Evolutionary conservation across 2,797 vertebrate genomes (phyloP), one percentile per base, ranked within the genome.

Genomic region (Acanthurus lineatus): DNA sequence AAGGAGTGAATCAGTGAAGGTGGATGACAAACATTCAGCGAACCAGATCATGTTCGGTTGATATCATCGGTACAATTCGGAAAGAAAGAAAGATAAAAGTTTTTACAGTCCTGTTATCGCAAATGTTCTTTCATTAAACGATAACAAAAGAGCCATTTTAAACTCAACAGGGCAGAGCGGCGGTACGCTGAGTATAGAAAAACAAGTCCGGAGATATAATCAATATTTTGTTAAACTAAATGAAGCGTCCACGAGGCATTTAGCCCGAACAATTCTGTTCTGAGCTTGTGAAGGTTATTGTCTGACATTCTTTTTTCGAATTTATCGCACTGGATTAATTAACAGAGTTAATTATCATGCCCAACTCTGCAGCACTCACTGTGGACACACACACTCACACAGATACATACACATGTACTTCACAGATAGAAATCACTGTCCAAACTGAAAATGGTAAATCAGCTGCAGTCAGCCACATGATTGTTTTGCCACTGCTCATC

Each of bases 311-410:
- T 54, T 72, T 20, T 69, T 79, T 85, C 67, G 69, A 20, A 77
- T 70, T 80, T 73, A 84, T 89, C 86, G 65, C 15, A 9, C 65
- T 44, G 74, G 82, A 82, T 80, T 91, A 85, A 90, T 88, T 77
- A 79, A 76, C 60, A 5, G 63, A 82, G 73, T 70, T 91, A 91
- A 92, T 90, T 83, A 73, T 51, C 48, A 32, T 9, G 49, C 38
- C 51, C 45, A 53, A 49, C 68, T 76, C 69, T 35, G 32, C 63
- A 51, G 51, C 52, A 44, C 57, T 76, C 48, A 48, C 49, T 78
- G 51, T 56, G 54, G 16, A 42, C 53, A 19, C 73, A 12, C 73
- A 70, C 60, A 76, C 9, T 47, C 60, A 53, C 51, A 28, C 7
- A 32, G 3, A 32, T 22, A 35, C 44, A 57, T 32, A 32, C 28